Conservation (phyloP, 2,888 invertebrate genomes). For the Aricia artaxerxes region DNA sequence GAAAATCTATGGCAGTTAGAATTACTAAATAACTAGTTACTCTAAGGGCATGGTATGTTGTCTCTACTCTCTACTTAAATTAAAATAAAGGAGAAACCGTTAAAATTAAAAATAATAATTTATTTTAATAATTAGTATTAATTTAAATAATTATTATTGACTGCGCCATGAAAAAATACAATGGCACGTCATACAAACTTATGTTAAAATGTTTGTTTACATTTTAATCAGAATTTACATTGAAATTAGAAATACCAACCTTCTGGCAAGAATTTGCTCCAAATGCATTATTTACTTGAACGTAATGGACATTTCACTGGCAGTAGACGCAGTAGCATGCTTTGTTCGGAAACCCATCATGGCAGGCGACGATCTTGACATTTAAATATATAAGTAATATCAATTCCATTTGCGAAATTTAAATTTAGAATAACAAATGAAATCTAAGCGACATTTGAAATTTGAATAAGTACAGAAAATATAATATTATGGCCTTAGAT, state of each 20-base stretch:
- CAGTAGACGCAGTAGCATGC: neutral
- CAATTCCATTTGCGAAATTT: constrained; percentile 17
- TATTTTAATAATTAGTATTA: too few relatives aligned
- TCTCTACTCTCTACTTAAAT: neutral
- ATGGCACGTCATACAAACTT: too few relatives aligned
- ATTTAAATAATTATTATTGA: too few relatives aligned
- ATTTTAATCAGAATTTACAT: neutral
- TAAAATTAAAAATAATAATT: neutral
- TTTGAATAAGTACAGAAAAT: neutral
- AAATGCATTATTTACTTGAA: neutral
- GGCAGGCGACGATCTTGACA: constrained; percentile 17
- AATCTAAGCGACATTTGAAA: neutral
- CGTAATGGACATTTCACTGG: neutral
- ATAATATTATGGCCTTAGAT: neutral
- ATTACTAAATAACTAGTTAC: too few relatives aligned
- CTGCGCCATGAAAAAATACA: too few relatives aligned
- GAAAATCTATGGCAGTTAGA: too few relatives aligned
- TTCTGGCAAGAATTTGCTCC: neutral
- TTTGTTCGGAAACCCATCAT: neutral
- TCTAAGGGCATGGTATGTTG: too few relatives aligned
- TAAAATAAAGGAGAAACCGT: neutral
- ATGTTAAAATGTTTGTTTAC: too few relatives aligned
- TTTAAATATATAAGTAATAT: constrained; percentile 5
- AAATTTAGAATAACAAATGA: constrained; percentile 4
- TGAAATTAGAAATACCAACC: neutral